Evolutionary conservation across 1,140 invertebrate genomes (phyloP).

Genomic region (Bombus pyrosoma): DNA sequence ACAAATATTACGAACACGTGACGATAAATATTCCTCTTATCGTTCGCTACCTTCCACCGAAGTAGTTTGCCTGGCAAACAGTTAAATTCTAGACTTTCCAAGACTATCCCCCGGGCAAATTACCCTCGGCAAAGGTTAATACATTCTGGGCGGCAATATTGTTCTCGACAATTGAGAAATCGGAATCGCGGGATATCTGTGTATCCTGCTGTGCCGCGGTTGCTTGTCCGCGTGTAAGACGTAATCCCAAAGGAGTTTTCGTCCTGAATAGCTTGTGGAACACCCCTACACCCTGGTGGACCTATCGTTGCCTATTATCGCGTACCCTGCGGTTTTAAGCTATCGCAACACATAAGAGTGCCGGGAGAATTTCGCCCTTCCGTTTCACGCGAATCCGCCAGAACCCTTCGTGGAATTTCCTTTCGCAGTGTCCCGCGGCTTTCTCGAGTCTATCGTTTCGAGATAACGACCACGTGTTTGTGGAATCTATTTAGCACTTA

Average conservation of each 20-base stretch:
- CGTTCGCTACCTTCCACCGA: background rate
- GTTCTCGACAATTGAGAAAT: conserved; percentile 40
- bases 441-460: conserved; percentile 53
- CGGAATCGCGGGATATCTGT: conserved; percentile 30
- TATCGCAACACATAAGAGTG: conserved; percentile 59
- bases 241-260: conserved; percentile 48
- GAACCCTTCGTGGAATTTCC: conserved; percentile 26
- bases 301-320: conserved; percentile 77
- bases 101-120: conserved; percentile 1
- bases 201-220: background rate
- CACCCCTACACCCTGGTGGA: conserved; percentile 60
- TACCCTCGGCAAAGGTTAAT: conserved; percentile 19
- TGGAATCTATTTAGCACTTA: background rate
- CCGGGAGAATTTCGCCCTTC: conserved; percentile 48
- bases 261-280: conserved; percentile 49
- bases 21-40: conserved; percentile 11
- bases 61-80: too few relatives aligned
- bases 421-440: conserved; percentile 42
- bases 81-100: conserved; percentile 2
- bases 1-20: background rate
- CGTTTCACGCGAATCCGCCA: conserved; percentile 32
- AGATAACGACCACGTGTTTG: conserved; percentile 66
- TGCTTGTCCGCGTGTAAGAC: conserved; percentile 48
- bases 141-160: conserved; percentile 35
- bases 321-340: conserved; percentile 76